Percentiles rank a stretch among this genome's conserved stretches.
phyloP scores from a whole-genome alignment of 2,113 vertebrate species.

The Anhinga rufa region DNA sequence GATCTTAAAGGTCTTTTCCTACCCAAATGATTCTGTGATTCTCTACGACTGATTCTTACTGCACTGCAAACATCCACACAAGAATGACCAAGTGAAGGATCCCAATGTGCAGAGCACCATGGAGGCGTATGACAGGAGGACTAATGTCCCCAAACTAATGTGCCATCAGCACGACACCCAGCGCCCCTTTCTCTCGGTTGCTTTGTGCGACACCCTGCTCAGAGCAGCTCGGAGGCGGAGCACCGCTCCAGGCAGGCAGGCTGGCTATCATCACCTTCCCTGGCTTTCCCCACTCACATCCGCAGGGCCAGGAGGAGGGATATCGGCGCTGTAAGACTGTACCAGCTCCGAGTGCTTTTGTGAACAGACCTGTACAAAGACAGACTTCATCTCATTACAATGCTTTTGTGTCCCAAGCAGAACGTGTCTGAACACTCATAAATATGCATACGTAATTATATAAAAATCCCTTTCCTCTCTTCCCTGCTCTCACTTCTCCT shows the following conservation, averaged over 20 bases:
- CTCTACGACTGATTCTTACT: too few relatives aligned
- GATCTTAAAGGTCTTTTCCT: too few relatives aligned
- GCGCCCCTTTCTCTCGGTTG: neutral
- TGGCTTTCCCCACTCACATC: too few relatives aligned
- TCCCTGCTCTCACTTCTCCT: neutral
- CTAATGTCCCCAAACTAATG: neutral
- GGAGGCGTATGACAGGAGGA: neutral
- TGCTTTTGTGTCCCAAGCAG: neutral
- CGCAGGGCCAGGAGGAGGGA: neutral
- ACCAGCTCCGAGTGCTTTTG: neutral
- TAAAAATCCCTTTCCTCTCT: neutral
- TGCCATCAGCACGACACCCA: neutral
- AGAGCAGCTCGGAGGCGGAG: neutral
- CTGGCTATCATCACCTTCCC: neutral
- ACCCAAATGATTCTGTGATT: too few relatives aligned
- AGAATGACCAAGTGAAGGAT: neutral
- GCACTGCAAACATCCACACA: neutral
- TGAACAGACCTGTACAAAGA: neutral
- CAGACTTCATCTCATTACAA: neutral
- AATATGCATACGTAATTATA: too few relatives aligned
- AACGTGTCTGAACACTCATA: too few relatives aligned
- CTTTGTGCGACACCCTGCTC: neutral
- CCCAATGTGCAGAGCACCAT: neutral
- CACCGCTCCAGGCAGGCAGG: neutral
- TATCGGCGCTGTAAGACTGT: too few relatives aligned